Conservation (phyloP, 2,888 invertebrate species). For the Diadegma fenestrale region DNA sequence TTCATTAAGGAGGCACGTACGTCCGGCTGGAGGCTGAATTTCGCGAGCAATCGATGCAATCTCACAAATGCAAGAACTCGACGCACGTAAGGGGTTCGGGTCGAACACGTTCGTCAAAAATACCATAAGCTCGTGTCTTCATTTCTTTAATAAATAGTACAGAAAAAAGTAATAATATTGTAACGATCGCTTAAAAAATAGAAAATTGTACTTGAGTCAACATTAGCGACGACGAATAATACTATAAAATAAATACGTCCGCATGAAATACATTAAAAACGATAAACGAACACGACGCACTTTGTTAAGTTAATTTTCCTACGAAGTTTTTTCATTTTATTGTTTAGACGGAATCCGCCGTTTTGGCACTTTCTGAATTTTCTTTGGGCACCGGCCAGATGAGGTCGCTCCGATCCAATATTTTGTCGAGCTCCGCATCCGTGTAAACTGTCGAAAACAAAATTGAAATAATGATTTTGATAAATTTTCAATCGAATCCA, state of each 20-base stretch:
- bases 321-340: not conserved
- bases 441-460: slow-evolving; percentile 81
- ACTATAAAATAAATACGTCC: slow-evolving; percentile 50
- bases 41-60: slow-evolving; percentile 86
- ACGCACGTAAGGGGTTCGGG: slow-evolving; percentile 70
- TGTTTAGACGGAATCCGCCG: not conserved
- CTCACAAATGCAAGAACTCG: slow-evolving; percentile 78
- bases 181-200: slow-evolving; percentile 35
- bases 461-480: slow-evolving; percentile 49
- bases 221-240: slow-evolving; percentile 38
- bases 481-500: not conserved
- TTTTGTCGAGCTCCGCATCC: slow-evolving; percentile 84
- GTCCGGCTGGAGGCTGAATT: slow-evolving; percentile 91
- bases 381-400: slow-evolving; percentile 19
- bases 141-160: slow-evolving; percentile 11
- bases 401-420: slow-evolving; percentile 85
- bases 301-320: not conserved
- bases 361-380: not conserved
- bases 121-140: slow-evolving; percentile 3
- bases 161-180: slow-evolving; percentile 3
- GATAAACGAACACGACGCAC: not conserved
- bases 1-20: slow-evolving; percentile 89
- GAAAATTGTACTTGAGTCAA: slow-evolving; percentile 20
- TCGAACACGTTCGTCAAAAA: slow-evolving; percentile 74
- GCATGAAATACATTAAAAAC: slow-evolving; percentile 11